phyloP scores from a whole-genome alignment of 2,113 vertebrate species.

The Bos javanicus region DNA sequence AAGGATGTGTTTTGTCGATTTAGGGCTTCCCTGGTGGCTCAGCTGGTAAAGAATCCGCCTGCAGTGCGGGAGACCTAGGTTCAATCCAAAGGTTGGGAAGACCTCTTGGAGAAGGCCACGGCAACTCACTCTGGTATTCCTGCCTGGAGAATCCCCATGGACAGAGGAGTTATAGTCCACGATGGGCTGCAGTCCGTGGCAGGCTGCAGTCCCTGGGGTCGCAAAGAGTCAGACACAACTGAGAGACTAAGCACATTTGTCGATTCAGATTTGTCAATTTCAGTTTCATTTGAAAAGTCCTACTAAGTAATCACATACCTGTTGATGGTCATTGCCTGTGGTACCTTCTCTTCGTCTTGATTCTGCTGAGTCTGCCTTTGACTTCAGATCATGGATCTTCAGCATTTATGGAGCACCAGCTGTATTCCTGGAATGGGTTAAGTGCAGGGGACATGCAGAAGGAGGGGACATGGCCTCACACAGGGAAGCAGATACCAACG shows the following conservation, averaged over 20 bases:
- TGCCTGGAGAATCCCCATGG: background rate
- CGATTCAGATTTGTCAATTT: accelerated
- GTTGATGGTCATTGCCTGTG: accelerated
- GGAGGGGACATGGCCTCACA: accelerated
- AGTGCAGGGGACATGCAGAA: background rate
- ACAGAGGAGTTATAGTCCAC: background rate
- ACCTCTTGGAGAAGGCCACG: background rate
- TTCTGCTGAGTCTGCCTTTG: background rate
- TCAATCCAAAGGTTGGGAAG: background rate
- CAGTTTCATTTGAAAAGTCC: background rate
- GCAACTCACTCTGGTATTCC: background rate
- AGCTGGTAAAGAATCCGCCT: background rate
- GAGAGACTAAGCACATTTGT: background rate
- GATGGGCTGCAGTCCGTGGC: background rate
- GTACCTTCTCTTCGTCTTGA: accelerated
- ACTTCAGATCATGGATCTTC: no score
- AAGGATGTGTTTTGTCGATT: background rate
- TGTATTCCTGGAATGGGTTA: accelerated
- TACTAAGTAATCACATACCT: background rate
- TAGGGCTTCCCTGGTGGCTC: background rate
- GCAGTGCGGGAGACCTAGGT: background rate
- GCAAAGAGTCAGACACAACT: background rate
- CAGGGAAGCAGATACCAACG: accelerated
- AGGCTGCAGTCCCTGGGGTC: background rate
- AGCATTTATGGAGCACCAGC: background rate